Conservation (phyloP, 2,888 invertebrate species). For the Trachelus tabidus region DNA sequence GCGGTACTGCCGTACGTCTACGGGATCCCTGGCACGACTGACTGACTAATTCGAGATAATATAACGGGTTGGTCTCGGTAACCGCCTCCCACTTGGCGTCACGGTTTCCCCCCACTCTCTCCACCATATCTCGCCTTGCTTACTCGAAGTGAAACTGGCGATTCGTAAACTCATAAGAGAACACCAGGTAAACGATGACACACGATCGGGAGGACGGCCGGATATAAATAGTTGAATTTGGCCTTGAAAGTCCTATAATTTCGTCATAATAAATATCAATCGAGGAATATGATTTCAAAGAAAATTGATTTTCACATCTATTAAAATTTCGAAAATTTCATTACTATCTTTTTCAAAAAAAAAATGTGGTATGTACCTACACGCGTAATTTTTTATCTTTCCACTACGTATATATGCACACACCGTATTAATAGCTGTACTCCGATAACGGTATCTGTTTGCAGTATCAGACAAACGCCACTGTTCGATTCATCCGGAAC, state of each 20-base stretch:
- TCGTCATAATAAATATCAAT: not conserved
- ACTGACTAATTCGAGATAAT: conserved; percentile 60
- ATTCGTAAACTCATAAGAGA: not conserved
- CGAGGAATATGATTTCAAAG: no score
- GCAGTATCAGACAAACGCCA: not conserved
- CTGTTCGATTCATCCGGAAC: not conserved
- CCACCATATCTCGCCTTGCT: conserved; percentile 11
- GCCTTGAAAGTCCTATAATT: not conserved
- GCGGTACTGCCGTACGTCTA: conserved; percentile 32
- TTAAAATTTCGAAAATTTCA: not conserved
- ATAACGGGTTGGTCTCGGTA: conserved; percentile 57
- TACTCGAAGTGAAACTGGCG: not conserved
- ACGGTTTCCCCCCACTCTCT: conserved; percentile 11
- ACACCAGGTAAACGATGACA: not conserved
- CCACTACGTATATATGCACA: not conserved
- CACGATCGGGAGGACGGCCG: not conserved
- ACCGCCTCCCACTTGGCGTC: conserved; percentile 52
- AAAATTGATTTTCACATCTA: no score
- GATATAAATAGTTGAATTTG: not conserved
- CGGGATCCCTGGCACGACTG: conserved; percentile 53
- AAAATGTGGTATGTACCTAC: not conserved
- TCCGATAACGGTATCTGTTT: not conserved
- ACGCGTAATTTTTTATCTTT: not conserved
- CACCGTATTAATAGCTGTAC: not conserved
- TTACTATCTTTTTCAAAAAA: not conserved